These are phyloP conservation scores for Sitophilus oryzae DNA, from an alignment of 1,140 invertebrate genomes.

Conservation along the genomic window DNA sequence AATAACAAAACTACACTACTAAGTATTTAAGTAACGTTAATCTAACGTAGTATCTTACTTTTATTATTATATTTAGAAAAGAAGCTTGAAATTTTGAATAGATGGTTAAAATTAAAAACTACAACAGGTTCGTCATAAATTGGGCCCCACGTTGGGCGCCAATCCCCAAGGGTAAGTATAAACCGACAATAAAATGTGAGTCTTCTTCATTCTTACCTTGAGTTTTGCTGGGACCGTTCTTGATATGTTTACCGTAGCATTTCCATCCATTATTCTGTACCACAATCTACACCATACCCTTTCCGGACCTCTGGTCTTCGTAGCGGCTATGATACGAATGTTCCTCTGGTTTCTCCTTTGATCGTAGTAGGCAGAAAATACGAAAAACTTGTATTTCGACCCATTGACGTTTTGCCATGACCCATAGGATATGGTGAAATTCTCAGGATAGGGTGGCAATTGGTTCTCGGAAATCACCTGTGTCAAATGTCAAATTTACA, in stretches of 20 bases:
- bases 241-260: slow-evolving; percentile 50
- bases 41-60: too few species aligned
- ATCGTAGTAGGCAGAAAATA: slow-evolving; percentile 86
- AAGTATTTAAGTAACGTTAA: too few species aligned
- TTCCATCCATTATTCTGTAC: slow-evolving; percentile 48
- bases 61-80: too few species aligned
- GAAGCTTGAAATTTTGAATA: too few species aligned
- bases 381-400: slow-evolving; percentile 78
- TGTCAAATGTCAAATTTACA: neutral
- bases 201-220: slow-evolving; percentile 63
- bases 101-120: too few species aligned
- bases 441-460: slow-evolving; percentile 46
- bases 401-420: slow-evolving; percentile 54
- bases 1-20: too few species aligned
- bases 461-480: slow-evolving; percentile 42
- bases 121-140: too few species aligned
- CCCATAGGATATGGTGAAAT: slow-evolving; percentile 47
- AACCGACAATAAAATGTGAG: too few species aligned
- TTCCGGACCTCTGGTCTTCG: slow-evolving; percentile 74
- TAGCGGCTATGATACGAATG: slow-evolving; percentile 78
- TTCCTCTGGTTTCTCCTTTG: slow-evolving; percentile 61
- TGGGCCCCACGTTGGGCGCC: too few species aligned
- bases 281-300: slow-evolving; percentile 83
- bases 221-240: slow-evolving; percentile 68
- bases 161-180: too few species aligned